phyloP scores from a whole-genome alignment of 64 coral and sea anemone species.

The Pachyseris speciosa region DNA sequence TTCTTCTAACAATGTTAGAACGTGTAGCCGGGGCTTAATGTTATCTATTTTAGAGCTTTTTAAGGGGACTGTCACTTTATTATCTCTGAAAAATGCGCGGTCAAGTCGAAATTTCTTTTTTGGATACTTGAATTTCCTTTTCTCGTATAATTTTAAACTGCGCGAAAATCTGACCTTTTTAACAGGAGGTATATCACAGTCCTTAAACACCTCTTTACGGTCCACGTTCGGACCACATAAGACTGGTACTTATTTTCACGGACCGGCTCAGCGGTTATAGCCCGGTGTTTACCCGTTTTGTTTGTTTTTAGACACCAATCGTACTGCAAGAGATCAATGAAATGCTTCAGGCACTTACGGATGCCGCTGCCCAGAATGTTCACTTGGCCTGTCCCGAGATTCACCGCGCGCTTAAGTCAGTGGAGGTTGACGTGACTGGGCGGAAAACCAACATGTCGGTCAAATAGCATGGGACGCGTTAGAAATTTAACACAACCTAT shows the following conservation, averaged over 20 bases:
- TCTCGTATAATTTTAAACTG: no score
- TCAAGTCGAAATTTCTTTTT: no score
- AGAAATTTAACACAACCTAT: neutral
- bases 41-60: no score
- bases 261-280: neutral
- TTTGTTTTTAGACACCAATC: constrained; percentile 50
- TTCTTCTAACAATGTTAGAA: no score
- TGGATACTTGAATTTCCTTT: no score
- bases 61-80: no score
- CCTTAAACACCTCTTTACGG: no score
- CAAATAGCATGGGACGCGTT: neutral
- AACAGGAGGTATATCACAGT: neutral
- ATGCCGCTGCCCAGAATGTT: constrained; percentile 70
- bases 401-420: constrained; percentile 51
- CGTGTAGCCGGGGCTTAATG: no score
- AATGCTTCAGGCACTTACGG: constrained; percentile 54
- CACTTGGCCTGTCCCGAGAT: constrained; percentile 76
- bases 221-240: no score
- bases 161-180: no score
- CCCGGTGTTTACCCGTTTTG: neutral
- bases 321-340: constrained; percentile 82
- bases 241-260: no score
- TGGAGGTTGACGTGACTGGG: constrained; percentile 13
- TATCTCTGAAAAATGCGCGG: no score
- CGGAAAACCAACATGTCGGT: neutral